Evolutionary conservation across 1,140 invertebrate genomes (phyloP), one percentile per base, ranked within the genome.

Genomic region (Drosophila persimilis): DNA sequence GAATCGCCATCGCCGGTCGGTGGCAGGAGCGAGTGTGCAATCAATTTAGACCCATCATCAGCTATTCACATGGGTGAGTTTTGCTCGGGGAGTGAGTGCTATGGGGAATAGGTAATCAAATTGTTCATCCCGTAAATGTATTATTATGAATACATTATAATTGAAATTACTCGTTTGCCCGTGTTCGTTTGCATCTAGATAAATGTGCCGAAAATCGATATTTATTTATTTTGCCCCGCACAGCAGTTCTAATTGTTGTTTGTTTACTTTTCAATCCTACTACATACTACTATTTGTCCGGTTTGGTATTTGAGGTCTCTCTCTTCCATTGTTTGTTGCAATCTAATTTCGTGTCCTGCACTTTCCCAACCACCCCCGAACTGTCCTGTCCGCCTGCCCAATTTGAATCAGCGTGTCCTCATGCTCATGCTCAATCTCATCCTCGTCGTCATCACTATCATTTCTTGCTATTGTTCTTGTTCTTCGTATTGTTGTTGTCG

Each of bases 31-130:
- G 50, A 29, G 11, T 44, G 45, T 47, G 60, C 54, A 64, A 74
- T 64, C 55, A 77, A 77, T 76, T 70, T 70, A 62, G 62, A 75
- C 29, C 53, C 46, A 61, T 78, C 71, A 64, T 73, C 71, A 64
- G 71, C 43, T 73, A 73, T 73, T 48, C 71, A 73, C 59, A 73
- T 64, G 70, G n/a, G 11, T 73, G 67, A 70, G 17, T 3, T 8
- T 11, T 39, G 35, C 4, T 39, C 6, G 24, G 29, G 31, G 22
- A 50, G 26, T 51, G 41, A 31, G 41, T 56, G 65, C 29, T 56
- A 17, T 39, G 64, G 66, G 26, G 26, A 69, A 66, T 70, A 50
- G 35, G 43, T 69, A 70, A 69, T 50, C 64, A 48, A 48, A 70
- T 69, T 70, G 65, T 54, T 48, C 63, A 69, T 43, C 51, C 41